A percentile compares a stretch with the other conserved stretches of the same genome.
Conservation (phyloP, 1,140 invertebrate genomes). For the Bathynomus jamesi region DNA sequence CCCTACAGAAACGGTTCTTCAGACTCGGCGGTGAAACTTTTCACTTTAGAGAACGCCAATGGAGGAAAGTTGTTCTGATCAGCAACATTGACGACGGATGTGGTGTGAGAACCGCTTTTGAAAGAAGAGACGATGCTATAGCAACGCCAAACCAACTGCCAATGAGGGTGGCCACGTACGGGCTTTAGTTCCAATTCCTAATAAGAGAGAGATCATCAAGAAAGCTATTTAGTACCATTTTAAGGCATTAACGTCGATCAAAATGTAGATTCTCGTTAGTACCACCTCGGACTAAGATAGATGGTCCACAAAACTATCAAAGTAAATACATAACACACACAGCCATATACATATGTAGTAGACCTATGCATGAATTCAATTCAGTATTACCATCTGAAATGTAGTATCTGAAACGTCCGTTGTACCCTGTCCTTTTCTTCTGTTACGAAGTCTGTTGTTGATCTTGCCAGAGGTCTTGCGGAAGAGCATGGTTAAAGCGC, state of each 20-base stretch:
- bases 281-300: too few relatives aligned
- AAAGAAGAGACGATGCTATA: constrained; percentile 9
- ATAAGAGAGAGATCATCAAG: not conserved
- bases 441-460: not conserved
- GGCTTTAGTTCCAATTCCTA: not conserved
- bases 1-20: constrained; percentile 4
- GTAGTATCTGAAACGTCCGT: constrained; percentile 13
- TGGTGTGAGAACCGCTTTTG: not conserved
- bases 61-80: constrained; percentile 12
- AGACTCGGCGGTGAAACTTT: constrained; percentile 7
- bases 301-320: too few relatives aligned
- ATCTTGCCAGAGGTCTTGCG: not conserved
- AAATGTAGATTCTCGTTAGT: too few relatives aligned
- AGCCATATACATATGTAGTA: too few relatives aligned
- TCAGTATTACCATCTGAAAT: constrained; percentile 13
- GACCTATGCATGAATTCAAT: too few relatives aligned
- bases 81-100: constrained; percentile 6
- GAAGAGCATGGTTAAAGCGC: not conserved
- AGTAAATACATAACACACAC: too few relatives aligned
- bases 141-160: constrained; percentile 7
- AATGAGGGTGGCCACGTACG: not conserved
- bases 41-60: constrained; percentile 9
- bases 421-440: constrained; percentile 10
- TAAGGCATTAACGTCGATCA: too few relatives aligned
- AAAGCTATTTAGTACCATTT: too few relatives aligned